A percentile compares a stretch with the other conserved stretches of the same genome.
phyloP scores from a whole-genome alignment of 2,797 vertebrate genomes.

The Sebastes trivittatus region DNA sequence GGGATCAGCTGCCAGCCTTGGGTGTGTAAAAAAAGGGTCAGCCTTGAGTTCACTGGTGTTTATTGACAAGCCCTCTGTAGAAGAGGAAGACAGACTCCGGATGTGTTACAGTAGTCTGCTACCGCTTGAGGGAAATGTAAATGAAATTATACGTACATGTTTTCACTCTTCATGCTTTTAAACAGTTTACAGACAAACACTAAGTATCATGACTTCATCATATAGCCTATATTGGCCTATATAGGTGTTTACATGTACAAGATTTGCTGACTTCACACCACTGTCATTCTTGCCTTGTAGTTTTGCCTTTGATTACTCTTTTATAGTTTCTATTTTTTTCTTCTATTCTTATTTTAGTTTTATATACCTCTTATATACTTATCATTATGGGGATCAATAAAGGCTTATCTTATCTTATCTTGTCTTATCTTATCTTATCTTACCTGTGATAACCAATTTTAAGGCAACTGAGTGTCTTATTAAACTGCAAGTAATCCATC shows the following conservation, averaged over 20 bases:
- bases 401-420: not conserved
- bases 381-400: not conserved
- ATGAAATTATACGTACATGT: not conserved
- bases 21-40: constrained; percentile 53
- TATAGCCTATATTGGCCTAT: not conserved
- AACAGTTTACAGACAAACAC: not conserved
- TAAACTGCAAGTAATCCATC: not conserved
- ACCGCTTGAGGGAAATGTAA: not conserved
- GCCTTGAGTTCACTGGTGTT: constrained; percentile 39
- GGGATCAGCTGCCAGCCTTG: constrained; percentile 52
- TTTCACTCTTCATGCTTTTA: not conserved
- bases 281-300: not conserved
- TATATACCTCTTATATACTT: not conserved
- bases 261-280: not conserved
- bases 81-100: constrained; percentile 4
- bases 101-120: not conserved
- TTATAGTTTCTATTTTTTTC: not conserved
- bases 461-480: not conserved
- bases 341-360: not conserved
- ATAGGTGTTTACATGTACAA: not conserved
- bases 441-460: not conserved
- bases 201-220: not conserved
- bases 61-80: constrained; percentile 44
- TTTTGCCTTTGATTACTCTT: not conserved
- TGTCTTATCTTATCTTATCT: not conserved